Evolutionary conservation across 2,888 invertebrate genomes (phyloP), one percentile per base, ranked within the genome.

Genomic region (Pterostichus niger): DNA sequence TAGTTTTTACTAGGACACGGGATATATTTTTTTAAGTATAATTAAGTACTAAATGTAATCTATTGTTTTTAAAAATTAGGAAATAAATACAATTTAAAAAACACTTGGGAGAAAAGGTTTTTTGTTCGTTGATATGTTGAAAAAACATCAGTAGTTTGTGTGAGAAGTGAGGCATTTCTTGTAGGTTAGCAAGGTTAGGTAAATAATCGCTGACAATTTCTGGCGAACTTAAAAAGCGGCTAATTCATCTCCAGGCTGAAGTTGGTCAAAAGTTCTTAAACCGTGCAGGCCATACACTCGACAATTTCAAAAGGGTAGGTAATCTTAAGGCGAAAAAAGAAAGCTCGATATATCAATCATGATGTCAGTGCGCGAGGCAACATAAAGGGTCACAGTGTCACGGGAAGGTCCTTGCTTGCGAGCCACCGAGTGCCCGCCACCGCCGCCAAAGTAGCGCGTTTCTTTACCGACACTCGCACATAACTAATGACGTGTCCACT

Each of bases 401-500:
- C 86, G 85, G 86, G 86, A 86, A 86, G 87, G 87, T 86, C 87
- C 59, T 75, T 49, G 75, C 59, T 75, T 49, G 75, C 59, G 82
- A 82, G 49, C 81, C 81, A 73, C 73, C 80, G 80, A 24, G 24
- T 40, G 61, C 49, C 54, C 52, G n/a, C 35, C 46, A 44, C 24
- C 17, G 76, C 15, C 56, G 77, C 56, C 40, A 17, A 71, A 73
- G 81, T 71, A 81, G 82, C 73, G 81, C 87, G 87, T 87, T 88
- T 88, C 87, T 88, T 88, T 87, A 86, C 87, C 87, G 86, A 86
- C 87, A 87, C 87, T 87, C 87, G 86, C 86, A 86, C 86, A 87
- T 87, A 87, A 88, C 87, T 87, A 87, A 88, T 87, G 87, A 87
- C 85, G 86, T 86, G 87, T 87, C 87, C 87, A 85, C 86, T 85